Evolutionary conservation across 2,888 invertebrate genomes (phyloP).

Genomic region (Lithophane ornitopus): DNA sequence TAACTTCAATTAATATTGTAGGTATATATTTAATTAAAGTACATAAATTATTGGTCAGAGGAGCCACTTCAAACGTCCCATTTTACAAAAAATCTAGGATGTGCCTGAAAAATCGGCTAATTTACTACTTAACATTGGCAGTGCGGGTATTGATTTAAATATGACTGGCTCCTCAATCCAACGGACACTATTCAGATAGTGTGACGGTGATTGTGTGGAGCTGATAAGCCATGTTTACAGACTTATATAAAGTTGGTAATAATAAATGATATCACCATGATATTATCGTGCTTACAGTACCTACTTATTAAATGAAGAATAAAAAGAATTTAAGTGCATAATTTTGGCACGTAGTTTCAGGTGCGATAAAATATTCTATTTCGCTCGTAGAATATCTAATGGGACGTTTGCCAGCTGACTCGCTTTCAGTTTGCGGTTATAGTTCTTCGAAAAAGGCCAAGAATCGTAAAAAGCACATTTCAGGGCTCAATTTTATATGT

Average conservation of each 20-base stretch:
- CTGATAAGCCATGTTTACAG: not conserved
- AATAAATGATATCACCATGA: not conserved
- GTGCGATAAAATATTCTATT: conserved; percentile 43
- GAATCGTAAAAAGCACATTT: conserved; percentile 58
- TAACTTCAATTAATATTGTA: not conserved
- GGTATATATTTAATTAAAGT: not conserved
- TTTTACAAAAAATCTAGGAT: not conserved
- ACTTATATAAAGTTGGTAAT: not conserved
- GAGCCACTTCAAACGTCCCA: too few relatives aligned
- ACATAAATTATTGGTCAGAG: too few relatives aligned
- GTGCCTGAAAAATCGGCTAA: not conserved
- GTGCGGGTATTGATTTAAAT: not conserved
- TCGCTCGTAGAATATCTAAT: conserved; percentile 56
- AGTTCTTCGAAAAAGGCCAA: conserved; percentile 51
- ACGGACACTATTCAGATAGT: not conserved
- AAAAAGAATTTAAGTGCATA: conserved; percentile 23
- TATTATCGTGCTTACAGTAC: not conserved
- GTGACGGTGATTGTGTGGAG: not conserved
- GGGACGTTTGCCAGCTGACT: conserved; percentile 61
- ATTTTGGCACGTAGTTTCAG: conserved; percentile 38
- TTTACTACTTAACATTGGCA: not conserved
- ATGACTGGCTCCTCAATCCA: not conserved
- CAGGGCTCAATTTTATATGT: conserved; percentile 36
- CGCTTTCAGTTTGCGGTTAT: conserved; percentile 47
- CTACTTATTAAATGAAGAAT: conserved; percentile 1